These are phyloP conservation scores for Galleria mellonella DNA, from an alignment of 1,140 invertebrate genomes.

Conservation along the genomic window DNA sequence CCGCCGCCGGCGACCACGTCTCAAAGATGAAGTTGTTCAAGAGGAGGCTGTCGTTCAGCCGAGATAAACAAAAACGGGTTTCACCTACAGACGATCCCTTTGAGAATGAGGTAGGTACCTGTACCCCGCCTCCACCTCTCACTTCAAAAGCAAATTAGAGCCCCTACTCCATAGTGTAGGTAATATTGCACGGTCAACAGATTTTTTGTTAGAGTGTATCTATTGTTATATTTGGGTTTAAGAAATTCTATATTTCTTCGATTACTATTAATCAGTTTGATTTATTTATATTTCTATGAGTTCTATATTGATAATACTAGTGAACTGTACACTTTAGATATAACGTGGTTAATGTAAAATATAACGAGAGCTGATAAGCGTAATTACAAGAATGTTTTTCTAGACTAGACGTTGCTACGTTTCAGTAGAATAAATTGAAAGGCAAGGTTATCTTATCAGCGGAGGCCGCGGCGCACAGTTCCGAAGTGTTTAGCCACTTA, in stretches of 20 bases:
- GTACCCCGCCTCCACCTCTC: constrained; percentile 9
- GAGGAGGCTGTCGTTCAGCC: constrained; percentile 65
- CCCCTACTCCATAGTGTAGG: no score
- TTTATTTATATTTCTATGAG: no score
- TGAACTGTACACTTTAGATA: constrained; percentile 7
- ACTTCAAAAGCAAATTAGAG: no score
- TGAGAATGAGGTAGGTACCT: constrained; percentile 56
- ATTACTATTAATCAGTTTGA: not conserved
- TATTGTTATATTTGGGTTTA: no score
- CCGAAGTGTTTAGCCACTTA: constrained; percentile 19
- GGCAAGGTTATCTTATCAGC: constrained; percentile 71
- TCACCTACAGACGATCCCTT: constrained; percentile 57
- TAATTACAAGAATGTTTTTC: constrained; percentile 29
- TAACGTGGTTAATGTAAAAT: constrained; percentile 1
- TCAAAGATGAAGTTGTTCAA: constrained; percentile 67
- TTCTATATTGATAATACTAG: constrained; percentile 9
- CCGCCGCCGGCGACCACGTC: constrained; percentile 24
- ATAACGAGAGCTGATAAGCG: constrained; percentile 29
- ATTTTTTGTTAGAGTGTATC: not conserved
- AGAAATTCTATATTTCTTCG: no score
- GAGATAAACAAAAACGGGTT: constrained; percentile 65
- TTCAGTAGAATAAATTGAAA: constrained; percentile 59
- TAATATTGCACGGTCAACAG: constrained; percentile 3
- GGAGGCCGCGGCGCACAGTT: constrained; percentile 28
- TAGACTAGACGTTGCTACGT: constrained; percentile 16